phyloP scores from a whole-genome alignment of 2,113 vertebrate genomes.

The Rhadina sibilatrix region DNA sequence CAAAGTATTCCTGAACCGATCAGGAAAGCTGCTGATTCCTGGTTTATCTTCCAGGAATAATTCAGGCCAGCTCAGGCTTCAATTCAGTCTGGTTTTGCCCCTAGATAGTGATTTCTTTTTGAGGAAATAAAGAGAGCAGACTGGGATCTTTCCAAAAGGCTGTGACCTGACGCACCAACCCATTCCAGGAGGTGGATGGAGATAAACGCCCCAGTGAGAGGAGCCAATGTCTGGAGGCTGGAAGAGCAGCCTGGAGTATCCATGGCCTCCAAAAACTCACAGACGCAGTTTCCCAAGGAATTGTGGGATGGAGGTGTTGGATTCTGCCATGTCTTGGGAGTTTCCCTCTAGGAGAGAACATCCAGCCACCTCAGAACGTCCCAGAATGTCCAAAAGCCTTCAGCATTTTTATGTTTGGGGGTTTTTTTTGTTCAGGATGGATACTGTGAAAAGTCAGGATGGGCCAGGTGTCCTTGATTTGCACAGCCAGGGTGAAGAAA shows the following conservation, averaged over 20 bases:
- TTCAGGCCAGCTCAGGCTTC: conserved; percentile 2
- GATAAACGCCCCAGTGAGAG: neutral
- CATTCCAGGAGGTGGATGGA: neutral
- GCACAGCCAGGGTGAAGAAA: neutral
- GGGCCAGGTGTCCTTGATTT: conserved; percentile 21
- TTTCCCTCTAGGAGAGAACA: neutral
- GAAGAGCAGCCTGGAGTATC: neutral
- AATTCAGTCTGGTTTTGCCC: neutral
- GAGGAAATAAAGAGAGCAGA: neutral
- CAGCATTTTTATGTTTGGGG: neutral
- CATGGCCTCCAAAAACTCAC: neutral
- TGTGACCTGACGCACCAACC: neutral
- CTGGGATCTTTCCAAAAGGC: neutral
- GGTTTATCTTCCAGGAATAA: neutral
- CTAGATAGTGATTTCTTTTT: neutral
- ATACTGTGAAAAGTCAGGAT: neutral
- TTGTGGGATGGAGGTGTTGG: neutral
- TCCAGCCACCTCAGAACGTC: neutral
- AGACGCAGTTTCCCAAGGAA: neutral
- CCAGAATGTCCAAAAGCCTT: neutral
- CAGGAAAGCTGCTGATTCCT: neutral
- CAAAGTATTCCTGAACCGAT: neutral
- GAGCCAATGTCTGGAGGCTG: neutral
- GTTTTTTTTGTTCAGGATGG: neutral
- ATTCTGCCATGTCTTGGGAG: neutral